Conservation (phyloP, 2,888 invertebrate species). For the Monopis laevigella region DNA sequence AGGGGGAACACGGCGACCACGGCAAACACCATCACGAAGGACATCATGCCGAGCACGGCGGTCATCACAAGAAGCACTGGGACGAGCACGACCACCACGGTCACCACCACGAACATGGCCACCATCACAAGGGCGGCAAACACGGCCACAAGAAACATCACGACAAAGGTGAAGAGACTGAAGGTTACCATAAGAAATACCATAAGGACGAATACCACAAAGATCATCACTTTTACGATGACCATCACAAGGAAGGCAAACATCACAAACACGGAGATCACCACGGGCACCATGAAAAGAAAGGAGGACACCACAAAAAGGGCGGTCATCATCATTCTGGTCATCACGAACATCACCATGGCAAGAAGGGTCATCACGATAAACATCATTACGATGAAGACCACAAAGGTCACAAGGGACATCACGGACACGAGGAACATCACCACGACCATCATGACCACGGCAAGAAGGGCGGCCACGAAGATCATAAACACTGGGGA, state of each 20-base stretch:
- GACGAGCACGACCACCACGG: conserved; percentile 79
- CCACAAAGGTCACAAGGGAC: conserved; percentile 82
- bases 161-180: conserved; percentile 84
- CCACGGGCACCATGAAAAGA: conserved; percentile 79
- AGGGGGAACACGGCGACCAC: conserved; percentile 80
- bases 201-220: conserved; percentile 90
- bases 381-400: conserved; percentile 85
- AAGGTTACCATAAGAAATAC: conserved; percentile 86
- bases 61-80: conserved; percentile 82
- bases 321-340: conserved; percentile 81
- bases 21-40: conserved; percentile 81
- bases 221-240: conserved; percentile 89
- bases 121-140: conserved; percentile 82
- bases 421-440: conserved; percentile 79
- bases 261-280: conserved; percentile 83
- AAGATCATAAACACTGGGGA: conserved; percentile 79
- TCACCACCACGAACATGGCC: conserved; percentile 79
- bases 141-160: conserved; percentile 84
- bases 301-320: conserved; percentile 83
- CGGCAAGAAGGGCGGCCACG: conserved; percentile 81
- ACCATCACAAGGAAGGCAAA: conserved; percentile 84
- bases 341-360: conserved; percentile 79
- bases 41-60: conserved; percentile 79
- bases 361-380: conserved; percentile 83
- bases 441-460: conserved; percentile 79